Conservation (phyloP, 2,797 vertebrate genomes). For the Ibycter americanus region DNA sequence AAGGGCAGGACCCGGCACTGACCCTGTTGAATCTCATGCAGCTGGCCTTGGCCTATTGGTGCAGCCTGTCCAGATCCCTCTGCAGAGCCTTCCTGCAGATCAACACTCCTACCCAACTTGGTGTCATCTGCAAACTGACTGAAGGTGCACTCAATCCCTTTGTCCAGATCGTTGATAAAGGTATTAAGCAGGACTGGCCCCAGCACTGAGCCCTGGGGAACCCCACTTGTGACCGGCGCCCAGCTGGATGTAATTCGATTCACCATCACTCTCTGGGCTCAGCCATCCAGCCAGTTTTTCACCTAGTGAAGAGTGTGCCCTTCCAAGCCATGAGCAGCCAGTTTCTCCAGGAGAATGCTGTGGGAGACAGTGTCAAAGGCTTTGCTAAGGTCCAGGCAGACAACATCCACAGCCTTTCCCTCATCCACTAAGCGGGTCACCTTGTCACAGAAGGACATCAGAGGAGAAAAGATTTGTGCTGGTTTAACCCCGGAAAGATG, state of each 20-base stretch:
- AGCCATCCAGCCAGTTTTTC: background rate
- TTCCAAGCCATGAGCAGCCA: background rate
- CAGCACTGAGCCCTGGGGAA: too few species aligned
- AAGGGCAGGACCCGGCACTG: background rate
- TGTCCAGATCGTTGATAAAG: background rate
- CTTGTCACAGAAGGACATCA: background rate
- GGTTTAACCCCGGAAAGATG: too few species aligned
- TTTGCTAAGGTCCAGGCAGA: background rate
- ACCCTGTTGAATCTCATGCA: too few species aligned
- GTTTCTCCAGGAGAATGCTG: background rate
- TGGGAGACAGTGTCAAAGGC: background rate
- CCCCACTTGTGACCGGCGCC: background rate
- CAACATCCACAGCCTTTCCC: background rate
- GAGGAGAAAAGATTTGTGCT: background rate
- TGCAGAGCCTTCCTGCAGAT: background rate
- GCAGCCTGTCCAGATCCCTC: background rate
- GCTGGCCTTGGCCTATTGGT: background rate
- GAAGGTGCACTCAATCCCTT: too few species aligned
- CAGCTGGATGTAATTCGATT: background rate
- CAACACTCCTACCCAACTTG: background rate
- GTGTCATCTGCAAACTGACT: background rate
- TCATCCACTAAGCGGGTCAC: background rate
- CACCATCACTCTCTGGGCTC: background rate
- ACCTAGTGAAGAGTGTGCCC: background rate
- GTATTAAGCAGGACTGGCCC: background rate